Evolutionary conservation across 2,888 invertebrate genomes (phyloP), one percentile per base, ranked within the genome.

Genomic region (Tachystola acroxantha): DNA sequence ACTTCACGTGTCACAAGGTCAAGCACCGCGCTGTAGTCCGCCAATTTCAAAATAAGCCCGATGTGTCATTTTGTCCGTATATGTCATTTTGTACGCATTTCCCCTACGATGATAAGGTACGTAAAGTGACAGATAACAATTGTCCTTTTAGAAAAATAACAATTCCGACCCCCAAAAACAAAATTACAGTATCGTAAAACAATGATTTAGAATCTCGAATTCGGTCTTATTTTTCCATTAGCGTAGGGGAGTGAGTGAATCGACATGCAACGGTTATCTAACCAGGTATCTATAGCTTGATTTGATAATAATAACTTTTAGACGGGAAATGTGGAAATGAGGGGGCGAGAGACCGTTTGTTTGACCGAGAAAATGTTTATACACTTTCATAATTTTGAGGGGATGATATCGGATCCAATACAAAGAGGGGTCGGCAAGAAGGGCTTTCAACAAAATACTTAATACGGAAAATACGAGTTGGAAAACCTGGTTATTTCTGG

Each of bases 361-460:
- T 51, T 62, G 82, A 84, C 84, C 78, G 85, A 81, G 82, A 84
- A 81, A 85, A 84, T 84, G 81, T 86, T 84, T 81, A 84, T 84
- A 85, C 84, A 82, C 78, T 82, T 84, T 82, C 80, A 85, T 85
- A 85, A 85, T 85, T 84, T 80, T 68, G 73, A 80, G 67, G 85
- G 85, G 82, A 76, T 80, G 72, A 75, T 78, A 82, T 80, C 75
- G 69, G 62, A 78, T 73, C 64, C 64, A 60, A 57, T 53, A 65
- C 64, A 70, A 68, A 64, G 72, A 73, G 76, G 82, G 79, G 72
- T 55, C 57, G 62, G 52, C 55, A 34, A 66, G 66, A 69, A 20
- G 69, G 72, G 77, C 74, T 80, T 80, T 79, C 79, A 73, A 74
- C 75, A 74, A 75, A 79, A 80, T 79, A 73, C 79, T 77, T 77